Evolutionary conservation across 2,888 invertebrate species (phyloP).

Genomic region (Philereme vetulata): DNA sequence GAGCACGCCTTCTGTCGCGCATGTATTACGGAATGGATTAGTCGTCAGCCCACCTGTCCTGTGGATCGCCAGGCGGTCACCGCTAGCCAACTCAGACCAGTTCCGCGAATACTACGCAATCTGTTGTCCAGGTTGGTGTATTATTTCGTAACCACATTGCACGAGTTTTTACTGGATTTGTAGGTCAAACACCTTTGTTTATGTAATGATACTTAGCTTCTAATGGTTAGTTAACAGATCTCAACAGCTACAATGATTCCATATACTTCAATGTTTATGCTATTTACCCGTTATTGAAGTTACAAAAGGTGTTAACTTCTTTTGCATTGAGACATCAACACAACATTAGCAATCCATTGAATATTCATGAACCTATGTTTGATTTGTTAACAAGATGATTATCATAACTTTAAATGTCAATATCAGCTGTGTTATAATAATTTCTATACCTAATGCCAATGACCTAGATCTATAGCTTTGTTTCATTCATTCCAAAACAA

Average conservation of each 20-base stretch:
- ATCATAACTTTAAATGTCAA: slow-evolving; percentile 24
- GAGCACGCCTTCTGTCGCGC: slow-evolving; percentile 98
- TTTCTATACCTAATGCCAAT: background rate
- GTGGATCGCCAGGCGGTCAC: slow-evolving; percentile 96
- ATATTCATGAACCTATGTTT: slow-evolving; percentile 25
- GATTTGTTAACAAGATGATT: slow-evolving; percentile 26
- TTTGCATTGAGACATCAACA: slow-evolving; percentile 21
- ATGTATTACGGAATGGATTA: slow-evolving; percentile 98
- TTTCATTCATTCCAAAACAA: background rate
- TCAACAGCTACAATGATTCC: slow-evolving; percentile 5
- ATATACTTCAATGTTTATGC: slow-evolving; percentile 3
- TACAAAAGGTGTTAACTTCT: slow-evolving; percentile 18
- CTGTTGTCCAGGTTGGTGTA: slow-evolving; percentile 90
- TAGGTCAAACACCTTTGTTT: slow-evolving; percentile 52
- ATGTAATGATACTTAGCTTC: slow-evolving; percentile 36
- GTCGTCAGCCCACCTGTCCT: slow-evolving; percentile 96
- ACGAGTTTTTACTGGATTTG: slow-evolving; percentile 35
- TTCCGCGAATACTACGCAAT: slow-evolving; percentile 96
- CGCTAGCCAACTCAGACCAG: slow-evolving; percentile 94
- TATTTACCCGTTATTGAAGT: background rate
- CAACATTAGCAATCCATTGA: slow-evolving; percentile 15
- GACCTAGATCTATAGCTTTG: background rate
- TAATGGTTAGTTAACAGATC: slow-evolving; percentile 8
- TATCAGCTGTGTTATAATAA: slow-evolving; percentile 15
- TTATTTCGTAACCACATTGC: slow-evolving; percentile 44